These are phyloP conservation scores for Micronycteris hirsuta DNA, from an alignment of 2,113 vertebrate species.

Conservation along the genomic window DNA sequence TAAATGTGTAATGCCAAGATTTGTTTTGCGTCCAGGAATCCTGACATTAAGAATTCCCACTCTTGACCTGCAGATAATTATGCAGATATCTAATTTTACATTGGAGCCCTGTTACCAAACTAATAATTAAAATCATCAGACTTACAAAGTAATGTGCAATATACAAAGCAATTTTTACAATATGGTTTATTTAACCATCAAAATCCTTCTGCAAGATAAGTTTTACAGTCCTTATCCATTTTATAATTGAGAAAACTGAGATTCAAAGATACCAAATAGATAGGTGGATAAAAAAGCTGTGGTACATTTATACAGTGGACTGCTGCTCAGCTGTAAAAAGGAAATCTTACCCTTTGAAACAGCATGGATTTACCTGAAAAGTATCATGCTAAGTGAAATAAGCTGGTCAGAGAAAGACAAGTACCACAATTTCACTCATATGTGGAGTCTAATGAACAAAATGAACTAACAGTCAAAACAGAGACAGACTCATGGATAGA, in stretches of 20 bases:
- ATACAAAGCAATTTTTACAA: not conserved
- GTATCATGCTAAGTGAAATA: too few relatives aligned
- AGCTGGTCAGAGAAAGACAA: too few relatives aligned
- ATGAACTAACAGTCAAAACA: too few relatives aligned
- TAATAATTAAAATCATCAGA: constrained; percentile 3
- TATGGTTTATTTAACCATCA: not conserved
- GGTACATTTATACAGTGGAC: too few relatives aligned
- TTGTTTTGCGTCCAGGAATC: constrained; percentile 21
- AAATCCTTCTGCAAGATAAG: not conserved
- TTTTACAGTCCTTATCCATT: not conserved
- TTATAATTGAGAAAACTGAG: not conserved
- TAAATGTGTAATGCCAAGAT: not conserved
- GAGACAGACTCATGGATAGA: too few relatives aligned
- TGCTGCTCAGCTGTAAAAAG: too few relatives aligned
- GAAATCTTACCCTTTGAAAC: too few relatives aligned
- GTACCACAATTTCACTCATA: too few relatives aligned
- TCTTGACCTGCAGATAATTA: constrained; percentile 17
- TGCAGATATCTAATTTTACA: not conserved
- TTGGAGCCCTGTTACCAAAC: not conserved
- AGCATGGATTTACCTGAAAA: too few relatives aligned
- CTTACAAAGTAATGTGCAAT: not conserved
- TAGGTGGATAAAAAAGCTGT: not conserved
- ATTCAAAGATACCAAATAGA: not conserved
- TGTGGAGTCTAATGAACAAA: too few relatives aligned
- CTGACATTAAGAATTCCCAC: not conserved